A percentile compares a stretch with the other conserved stretches of the same genome.
Conservation (phyloP, 92 coral and sea anemone species). For the Pocillopora grandis region DNA sequence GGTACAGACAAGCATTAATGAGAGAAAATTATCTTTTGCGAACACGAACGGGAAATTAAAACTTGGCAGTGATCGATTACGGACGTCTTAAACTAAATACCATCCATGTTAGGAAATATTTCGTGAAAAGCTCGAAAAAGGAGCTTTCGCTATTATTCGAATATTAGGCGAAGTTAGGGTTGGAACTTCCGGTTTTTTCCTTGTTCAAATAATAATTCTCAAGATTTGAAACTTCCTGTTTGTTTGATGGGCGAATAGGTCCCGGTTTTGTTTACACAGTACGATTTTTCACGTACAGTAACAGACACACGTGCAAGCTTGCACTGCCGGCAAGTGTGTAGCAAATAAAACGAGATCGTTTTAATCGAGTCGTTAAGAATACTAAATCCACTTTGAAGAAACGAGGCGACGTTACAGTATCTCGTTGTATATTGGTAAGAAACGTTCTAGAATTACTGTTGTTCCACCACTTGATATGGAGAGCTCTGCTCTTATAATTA, state of each 20-base stretch:
- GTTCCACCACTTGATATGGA: not conserved
- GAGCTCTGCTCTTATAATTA: not conserved
- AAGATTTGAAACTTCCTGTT: conserved; percentile 20
- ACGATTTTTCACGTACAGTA: not conserved
- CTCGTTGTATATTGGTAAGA: conserved; percentile 15
- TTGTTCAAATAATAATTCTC: not conserved
- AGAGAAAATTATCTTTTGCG: too few species aligned
- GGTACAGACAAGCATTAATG: too few species aligned
- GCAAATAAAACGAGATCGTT: not conserved
- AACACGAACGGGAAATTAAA: too few species aligned
- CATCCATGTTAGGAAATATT: not conserved
- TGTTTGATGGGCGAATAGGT: not conserved
- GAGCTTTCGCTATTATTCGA: conserved; percentile 4
- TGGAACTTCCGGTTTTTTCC: conserved; percentile 16
- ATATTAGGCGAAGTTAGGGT: not conserved
- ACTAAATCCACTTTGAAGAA: not conserved
- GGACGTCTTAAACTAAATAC: too few species aligned
- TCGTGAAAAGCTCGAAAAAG: not conserved
- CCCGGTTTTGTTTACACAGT: not conserved
- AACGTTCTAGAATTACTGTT: not conserved
- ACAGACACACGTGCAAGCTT: not conserved
- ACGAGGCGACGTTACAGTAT: not conserved
- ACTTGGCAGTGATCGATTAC: too few species aligned
- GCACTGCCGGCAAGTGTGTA: not conserved
- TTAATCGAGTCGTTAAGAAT: not conserved